Evolutionary conservation across 1,140 invertebrate species (phyloP).

Genomic region (Rhynchophorus ferrugineus): DNA sequence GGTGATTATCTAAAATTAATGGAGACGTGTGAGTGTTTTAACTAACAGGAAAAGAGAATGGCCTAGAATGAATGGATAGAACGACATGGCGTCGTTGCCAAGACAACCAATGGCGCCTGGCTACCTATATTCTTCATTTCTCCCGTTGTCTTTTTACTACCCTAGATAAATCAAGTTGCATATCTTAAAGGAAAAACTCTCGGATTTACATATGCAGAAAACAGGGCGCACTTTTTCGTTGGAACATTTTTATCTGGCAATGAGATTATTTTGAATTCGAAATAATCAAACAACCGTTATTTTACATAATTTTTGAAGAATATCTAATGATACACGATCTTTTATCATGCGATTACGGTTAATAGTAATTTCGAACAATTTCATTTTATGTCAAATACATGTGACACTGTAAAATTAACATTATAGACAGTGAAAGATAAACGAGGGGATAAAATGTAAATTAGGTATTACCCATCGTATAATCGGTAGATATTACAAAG

Average conservation of each 20-base stretch:
- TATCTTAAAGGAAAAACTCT: constrained; percentile 33
- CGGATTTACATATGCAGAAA: constrained; percentile 35
- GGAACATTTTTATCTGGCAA: constrained; percentile 26
- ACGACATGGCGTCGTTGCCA: constrained; percentile 33
- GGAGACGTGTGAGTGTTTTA: no score
- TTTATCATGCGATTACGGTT: no score
- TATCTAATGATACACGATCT: no score
- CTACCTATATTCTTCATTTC: constrained; percentile 23
- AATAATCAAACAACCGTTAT: no score
- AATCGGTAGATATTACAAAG: background rate
- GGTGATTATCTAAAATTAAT: no score
- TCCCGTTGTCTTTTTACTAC: constrained; percentile 22
- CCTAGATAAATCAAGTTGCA: constrained; percentile 33
- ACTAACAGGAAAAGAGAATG: constrained; percentile 14
- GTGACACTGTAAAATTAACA: background rate
- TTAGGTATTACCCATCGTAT: background rate
- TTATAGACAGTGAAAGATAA: background rate
- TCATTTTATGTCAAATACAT: background rate
- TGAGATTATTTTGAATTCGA: no score
- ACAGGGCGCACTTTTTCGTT: constrained; percentile 24
- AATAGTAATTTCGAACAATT: no score
- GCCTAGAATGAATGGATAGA: constrained; percentile 8
- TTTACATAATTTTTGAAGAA: no score
- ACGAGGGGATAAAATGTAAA: background rate
- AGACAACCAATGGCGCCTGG: constrained; percentile 33